Evolutionary conservation across 2,888 invertebrate species (phyloP).

Genomic region (Phragmatobia fuliginosa): DNA sequence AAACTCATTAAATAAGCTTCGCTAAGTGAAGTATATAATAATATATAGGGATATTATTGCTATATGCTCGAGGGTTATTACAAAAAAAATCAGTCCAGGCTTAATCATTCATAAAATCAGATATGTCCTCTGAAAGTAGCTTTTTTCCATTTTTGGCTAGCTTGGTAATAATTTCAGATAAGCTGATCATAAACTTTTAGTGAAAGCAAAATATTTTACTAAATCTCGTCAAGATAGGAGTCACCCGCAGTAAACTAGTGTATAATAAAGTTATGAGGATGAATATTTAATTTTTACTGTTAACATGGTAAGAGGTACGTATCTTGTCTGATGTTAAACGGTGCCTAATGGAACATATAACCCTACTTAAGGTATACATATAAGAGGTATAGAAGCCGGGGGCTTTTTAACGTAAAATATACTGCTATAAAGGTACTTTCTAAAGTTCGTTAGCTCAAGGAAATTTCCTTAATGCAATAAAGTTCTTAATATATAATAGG

Average conservation of each 20-base stretch:
- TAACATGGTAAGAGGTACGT: background rate
- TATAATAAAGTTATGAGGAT: background rate
- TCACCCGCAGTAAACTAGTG: background rate
- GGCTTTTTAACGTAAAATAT: background rate
- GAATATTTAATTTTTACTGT: background rate
- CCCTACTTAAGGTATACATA: background rate
- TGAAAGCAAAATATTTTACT: background rate
- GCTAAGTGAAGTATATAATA: background rate
- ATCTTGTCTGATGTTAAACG: background rate
- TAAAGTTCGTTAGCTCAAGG: background rate
- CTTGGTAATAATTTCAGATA: slow-evolving; percentile 2
- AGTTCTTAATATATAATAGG: background rate
- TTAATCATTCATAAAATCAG: background rate
- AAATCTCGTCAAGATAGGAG: background rate
- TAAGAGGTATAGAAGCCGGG: background rate
- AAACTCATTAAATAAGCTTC: background rate
- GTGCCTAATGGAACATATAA: background rate
- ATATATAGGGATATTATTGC: too few species aligned
- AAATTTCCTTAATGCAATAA: background rate
- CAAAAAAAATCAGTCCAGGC: background rate
- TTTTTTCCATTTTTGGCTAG: background rate
- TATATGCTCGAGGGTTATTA: background rate
- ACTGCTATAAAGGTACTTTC: background rate
- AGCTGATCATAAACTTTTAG: slow-evolving; percentile 26
- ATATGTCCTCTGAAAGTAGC: background rate